Evolutionary conservation across 2,888 invertebrate genomes (phyloP).

Genomic region (Tuta absoluta): DNA sequence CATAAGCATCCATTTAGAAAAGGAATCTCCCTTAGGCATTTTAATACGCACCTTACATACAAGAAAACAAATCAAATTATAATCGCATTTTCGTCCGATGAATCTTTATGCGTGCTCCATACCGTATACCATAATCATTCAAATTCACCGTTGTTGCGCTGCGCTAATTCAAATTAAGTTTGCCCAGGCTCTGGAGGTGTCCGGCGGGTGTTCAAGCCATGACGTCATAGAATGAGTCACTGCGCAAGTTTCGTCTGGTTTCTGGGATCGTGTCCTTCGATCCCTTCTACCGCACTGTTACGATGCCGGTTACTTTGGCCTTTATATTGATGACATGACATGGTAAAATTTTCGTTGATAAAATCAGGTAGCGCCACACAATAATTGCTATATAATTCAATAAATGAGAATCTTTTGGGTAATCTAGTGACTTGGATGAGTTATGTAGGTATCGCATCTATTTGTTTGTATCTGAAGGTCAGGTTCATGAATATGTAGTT

Average conservation of each 20-base stretch:
- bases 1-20: slow-evolving; percentile 19
- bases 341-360: not conserved
- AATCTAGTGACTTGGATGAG: not conserved
- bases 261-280: slow-evolving; percentile 22
- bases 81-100: slow-evolving; percentile 24
- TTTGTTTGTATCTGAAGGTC: not conserved
- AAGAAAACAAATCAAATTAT: slow-evolving; percentile 23
- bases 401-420: not conserved
- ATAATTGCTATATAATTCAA: not conserved
- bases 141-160: slow-evolving; percentile 11
- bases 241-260: slow-evolving; percentile 14
- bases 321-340: slow-evolving; percentile 1
- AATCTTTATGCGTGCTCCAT: slow-evolving; percentile 18
- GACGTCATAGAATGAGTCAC: slow-evolving; percentile 25
- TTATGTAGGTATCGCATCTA: not conserved
- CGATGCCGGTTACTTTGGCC: not conserved
- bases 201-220: slow-evolving; percentile 8
- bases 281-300: slow-evolving; percentile 23
- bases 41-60: slow-evolving; percentile 21
- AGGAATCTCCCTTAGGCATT: slow-evolving; percentile 20
- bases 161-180: slow-evolving; percentile 22
- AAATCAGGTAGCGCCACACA: not conserved
- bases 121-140: slow-evolving; percentile 23
- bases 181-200: slow-evolving; percentile 21
- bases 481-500: not conserved